These are phyloP conservation scores for Tetranychus urticae DNA, from an alignment of 1,140 invertebrate genomes.

Conservation along the genomic window DNA sequence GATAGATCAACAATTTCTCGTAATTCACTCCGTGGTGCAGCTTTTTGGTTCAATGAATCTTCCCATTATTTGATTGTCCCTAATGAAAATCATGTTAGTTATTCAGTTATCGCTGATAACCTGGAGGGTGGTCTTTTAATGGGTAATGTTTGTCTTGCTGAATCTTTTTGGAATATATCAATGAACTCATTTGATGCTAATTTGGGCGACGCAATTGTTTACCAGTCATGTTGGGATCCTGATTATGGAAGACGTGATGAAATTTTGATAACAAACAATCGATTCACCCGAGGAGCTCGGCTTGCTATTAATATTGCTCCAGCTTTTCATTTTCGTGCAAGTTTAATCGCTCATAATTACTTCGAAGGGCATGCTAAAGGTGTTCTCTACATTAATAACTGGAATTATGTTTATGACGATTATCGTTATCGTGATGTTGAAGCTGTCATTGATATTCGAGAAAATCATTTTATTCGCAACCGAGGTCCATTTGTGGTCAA, in stretches of 20 bases:
- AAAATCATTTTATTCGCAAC: conserved; percentile 73
- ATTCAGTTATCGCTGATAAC: conserved; percentile 61
- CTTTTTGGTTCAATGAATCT: conserved; percentile 67
- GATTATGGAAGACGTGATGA: conserved; percentile 11
- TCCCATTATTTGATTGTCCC: conserved; percentile 43
- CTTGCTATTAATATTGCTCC: conserved; percentile 54
- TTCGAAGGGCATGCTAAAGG: conserved; percentile 58
- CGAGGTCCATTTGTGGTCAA: conserved; percentile 61
- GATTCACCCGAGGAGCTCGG: conserved; percentile 38
- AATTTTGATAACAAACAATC: conserved; percentile 61
- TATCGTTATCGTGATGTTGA: conserved; percentile 4
- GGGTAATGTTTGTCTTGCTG: conserved; percentile 32
- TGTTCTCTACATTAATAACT: conserved; percentile 65
- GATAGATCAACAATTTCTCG: conserved; percentile 41
- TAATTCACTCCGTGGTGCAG: conserved; percentile 58
- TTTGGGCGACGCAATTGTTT: conserved; percentile 41
- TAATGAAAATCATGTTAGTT: conserved; percentile 33
- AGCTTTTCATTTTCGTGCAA: conserved; percentile 46
- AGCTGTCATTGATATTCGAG: conserved; percentile 44
- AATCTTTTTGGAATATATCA: conserved; percentile 42
- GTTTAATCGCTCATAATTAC: conserved; percentile 58
- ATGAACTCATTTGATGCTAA: conserved; percentile 58
- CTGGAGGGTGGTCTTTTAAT: conserved; percentile 53
- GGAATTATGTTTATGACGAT: conserved; percentile 26
- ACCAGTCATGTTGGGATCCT: conserved; percentile 46